These are phyloP conservation scores for Vulpes ferrilata DNA, from an alignment of 2,113 vertebrate genomes.

Conservation along the genomic window DNA sequence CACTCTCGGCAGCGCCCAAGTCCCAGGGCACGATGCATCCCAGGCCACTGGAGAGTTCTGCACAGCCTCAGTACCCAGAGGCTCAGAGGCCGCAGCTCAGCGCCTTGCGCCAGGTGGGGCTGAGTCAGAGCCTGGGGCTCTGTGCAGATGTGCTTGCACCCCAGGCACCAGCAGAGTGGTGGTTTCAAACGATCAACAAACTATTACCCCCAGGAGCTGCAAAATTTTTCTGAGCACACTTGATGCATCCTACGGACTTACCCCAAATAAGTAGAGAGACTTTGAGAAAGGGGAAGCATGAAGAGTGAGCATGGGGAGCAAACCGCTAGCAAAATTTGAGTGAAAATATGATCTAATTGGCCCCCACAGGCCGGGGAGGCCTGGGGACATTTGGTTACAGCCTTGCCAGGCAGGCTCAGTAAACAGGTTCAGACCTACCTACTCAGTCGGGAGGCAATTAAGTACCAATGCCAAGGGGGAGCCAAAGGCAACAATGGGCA, in stretches of 20 bases:
- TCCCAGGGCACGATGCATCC: not conserved
- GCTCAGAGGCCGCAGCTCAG: not conserved
- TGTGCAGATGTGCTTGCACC: not conserved
- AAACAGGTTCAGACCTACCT: conserved; percentile 71
- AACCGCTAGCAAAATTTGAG: not conserved
- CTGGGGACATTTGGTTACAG: conserved; percentile 61
- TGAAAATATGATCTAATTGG: conserved; percentile 65
- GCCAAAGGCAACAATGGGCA: conserved; percentile 22
- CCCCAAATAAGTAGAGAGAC: not conserved
- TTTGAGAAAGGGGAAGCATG: not conserved
- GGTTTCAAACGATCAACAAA: not conserved
- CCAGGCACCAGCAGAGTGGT: not conserved
- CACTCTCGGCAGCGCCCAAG: not conserved
- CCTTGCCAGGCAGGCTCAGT: conserved; percentile 46
- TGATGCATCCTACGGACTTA: not conserved
- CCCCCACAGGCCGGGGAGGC: conserved; percentile 47
- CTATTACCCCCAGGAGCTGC: not conserved
- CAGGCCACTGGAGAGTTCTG: not conserved
- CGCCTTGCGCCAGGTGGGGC: not conserved
- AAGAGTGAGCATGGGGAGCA: not conserved
- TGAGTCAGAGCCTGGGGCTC: not conserved
- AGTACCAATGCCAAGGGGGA: conserved; percentile 23
- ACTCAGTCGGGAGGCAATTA: conserved; percentile 64
- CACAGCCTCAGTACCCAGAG: not conserved
- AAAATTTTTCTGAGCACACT: not conserved